Evolutionary conservation across 2,888 invertebrate species (phyloP), one percentile per base, ranked within the genome.

Genomic region (Latrodectus elegans): DNA sequence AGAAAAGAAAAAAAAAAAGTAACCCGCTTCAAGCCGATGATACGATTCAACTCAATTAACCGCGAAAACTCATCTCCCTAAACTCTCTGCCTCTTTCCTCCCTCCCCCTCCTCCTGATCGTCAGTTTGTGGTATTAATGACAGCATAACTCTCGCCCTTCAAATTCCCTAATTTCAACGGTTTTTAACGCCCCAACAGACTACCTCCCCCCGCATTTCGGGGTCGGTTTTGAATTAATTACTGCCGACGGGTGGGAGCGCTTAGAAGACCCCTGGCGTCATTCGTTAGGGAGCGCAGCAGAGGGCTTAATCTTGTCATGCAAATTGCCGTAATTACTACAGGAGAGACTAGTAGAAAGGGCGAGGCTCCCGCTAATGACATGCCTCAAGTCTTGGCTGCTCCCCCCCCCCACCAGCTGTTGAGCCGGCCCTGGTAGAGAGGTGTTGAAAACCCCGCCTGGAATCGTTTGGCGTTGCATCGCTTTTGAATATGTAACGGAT

Each of bases 401-500:
- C 55, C 65, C 17, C 65, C 26, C 26, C 22, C 11, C 60, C 51
- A 55, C 64, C 84, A 84, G 79, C 84, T 84, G 84, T 81, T 79
- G 67, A 74, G 75, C 49, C 52, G 71, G 71, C 67, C 14, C 38
- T 38, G 38, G 79, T 10, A 64, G 70, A 70, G 84, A 84, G 84
- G 84, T 84, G 84, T 84, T 84, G 84, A 84, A 70, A 86, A 80
- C 85, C 71, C 65, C n/a, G 60, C 71, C 65, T 60, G 60, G 70
- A 80, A 76, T 53, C 86, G 76, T 76, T 81, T 80, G 79, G 80
- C 75, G 80, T 80, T 51, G 70, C 85, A 80, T 85, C 81, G 86
- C 86, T 81, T 75, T 82, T 80, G 78, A 80, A 86, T 84, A 84
- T 84, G 84, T 84, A 84, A 84, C 76, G 85, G 80, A 86, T 80